Base-by-base conservation (phyloP, 2,113 vertebrate species). In the Peromyscus californicus region DNA sequence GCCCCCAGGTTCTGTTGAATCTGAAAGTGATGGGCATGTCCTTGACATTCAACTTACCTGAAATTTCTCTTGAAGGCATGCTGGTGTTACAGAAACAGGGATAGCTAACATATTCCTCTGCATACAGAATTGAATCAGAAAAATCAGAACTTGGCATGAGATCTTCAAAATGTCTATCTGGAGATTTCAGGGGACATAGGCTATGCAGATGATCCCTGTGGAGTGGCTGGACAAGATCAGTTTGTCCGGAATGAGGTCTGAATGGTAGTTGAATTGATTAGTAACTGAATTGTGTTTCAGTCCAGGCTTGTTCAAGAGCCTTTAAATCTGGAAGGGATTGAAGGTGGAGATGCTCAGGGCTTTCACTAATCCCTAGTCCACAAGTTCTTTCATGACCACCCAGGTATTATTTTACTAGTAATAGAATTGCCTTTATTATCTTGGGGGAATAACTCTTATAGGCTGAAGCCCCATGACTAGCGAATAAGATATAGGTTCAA, bases 401-500 rank as follows among this genome's bases (percentile, higher is more conserved):
- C 99, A 99, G 0, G 99, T 99, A 45, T n/a, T 61, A 29, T 85
- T 45, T 63, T 85, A 42, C 96, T 99, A 65, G 31, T 51, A 7
- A 99, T 97, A 0, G 67, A 24, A 78, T 99, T 94, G 5, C 99
- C 99, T 26, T 98, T 96, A 29, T 98, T 98, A 93, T 99, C 99
- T 76, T 97, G 0, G 45, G 99, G 99, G 31, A 99, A 93, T 0
- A 98, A 9, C 0, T 98, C 98, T 17, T 13, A 99, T 99, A 94
- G 99, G 76, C 99, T 99, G 91, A 15, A 98, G 16, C 98, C 99
- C 97, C 98, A 86, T 36, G 99, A 99, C 98, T 98, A 99, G 96
- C 99, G 99, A 69, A 99, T 89, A 2, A 99, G 98, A 65, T 98
- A 99, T 54, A 99, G 97, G 87, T 99, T 99, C 31, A 99, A 90